These are phyloP conservation scores for Drosophila nebulosa DNA, from an alignment of 1,140 invertebrate species.

Conservation along the genomic window DNA sequence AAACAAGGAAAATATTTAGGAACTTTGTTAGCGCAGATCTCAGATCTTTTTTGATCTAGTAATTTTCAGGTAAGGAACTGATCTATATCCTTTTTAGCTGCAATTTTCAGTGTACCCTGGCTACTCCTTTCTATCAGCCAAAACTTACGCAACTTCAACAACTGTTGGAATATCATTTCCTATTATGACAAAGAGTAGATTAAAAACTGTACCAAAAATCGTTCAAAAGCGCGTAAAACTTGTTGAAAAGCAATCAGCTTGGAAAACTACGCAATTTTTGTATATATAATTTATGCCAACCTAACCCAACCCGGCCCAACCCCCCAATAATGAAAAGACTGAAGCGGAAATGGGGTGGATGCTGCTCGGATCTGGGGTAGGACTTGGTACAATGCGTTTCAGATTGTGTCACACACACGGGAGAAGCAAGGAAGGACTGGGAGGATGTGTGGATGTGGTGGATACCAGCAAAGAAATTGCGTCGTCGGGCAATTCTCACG, in stretches of 20 bases:
- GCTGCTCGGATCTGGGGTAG: conserved; percentile 20
- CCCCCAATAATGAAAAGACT: conserved; percentile 14
- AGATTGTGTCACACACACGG: not conserved
- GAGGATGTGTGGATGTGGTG: conserved; percentile 27
- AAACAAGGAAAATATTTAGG: too few relatives aligned
- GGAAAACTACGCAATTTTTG: conserved; percentile 54
- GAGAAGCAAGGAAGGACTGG: not conserved
- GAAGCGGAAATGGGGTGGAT: conserved; percentile 56
- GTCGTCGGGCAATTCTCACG: conserved; percentile 41
- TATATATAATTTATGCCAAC: conserved; percentile 70
- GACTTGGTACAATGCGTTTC: conserved; percentile 3
- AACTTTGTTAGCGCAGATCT: too few relatives aligned
- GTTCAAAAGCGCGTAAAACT: conserved; percentile 64
- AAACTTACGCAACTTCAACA: conserved; percentile 24
- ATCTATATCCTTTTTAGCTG: not conserved
- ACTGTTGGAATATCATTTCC: conserved; percentile 23
- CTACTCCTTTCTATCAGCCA: not conserved
- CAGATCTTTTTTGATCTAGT: too few relatives aligned
- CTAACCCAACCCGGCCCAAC: conserved; percentile 22
- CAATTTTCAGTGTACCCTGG: not conserved
- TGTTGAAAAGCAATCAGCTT: conserved; percentile 59
- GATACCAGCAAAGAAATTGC: conserved; percentile 45
- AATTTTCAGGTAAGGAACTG: not conserved
- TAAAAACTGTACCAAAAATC: conserved; percentile 58
- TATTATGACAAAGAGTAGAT: not conserved